Percentiles rank a stretch among this genome's conserved stretches.
Conservation (phyloP, 2,888 invertebrate genomes). For the Chrysolina haemoptera region DNA sequence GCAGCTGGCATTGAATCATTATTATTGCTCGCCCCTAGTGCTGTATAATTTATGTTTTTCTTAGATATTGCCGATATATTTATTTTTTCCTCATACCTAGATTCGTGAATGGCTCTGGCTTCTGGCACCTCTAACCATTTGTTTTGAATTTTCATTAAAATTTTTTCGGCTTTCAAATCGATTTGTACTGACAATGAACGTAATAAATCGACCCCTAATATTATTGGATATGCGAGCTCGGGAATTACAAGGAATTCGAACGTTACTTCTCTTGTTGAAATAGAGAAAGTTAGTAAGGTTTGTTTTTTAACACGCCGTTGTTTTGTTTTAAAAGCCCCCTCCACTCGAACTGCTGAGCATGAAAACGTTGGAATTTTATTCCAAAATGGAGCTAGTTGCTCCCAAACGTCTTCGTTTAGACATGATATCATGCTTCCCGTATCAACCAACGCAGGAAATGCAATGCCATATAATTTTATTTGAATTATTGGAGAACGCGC, state of each 20-base stretch:
- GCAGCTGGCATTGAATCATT: too few species aligned
- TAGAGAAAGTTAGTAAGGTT: too few species aligned
- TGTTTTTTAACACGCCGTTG: constrained; percentile 3
- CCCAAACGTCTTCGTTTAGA: background rate
- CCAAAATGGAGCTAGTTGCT: constrained; percentile 11
- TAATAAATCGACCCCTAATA: constrained; percentile 34
- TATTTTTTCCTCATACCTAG: background rate
- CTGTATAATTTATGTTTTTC: constrained; percentile 1
- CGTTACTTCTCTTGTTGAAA: too few species aligned
- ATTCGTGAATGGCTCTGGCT: background rate
- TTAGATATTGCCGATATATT: constrained; percentile 10
- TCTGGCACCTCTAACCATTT: constrained; percentile 10
- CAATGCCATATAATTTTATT: background rate
- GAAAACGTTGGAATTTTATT: constrained; percentile 1
- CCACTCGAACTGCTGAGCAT: constrained; percentile 8
- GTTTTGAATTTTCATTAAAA: constrained; percentile 9
- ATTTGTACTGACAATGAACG: constrained; percentile 4
- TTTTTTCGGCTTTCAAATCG: background rate
- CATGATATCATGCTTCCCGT: constrained; percentile 5
- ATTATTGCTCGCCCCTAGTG: background rate
- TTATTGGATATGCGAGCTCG: constrained; percentile 36
- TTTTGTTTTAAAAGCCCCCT: constrained; percentile 3
- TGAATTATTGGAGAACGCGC: constrained; percentile 9
- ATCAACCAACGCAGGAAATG: constrained; percentile 3
- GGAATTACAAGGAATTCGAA: constrained; percentile 40